These are phyloP conservation scores for Microcaecilia unicolor DNA, from an alignment of 2,797 vertebrate genomes.

Conservation along the genomic window DNA sequence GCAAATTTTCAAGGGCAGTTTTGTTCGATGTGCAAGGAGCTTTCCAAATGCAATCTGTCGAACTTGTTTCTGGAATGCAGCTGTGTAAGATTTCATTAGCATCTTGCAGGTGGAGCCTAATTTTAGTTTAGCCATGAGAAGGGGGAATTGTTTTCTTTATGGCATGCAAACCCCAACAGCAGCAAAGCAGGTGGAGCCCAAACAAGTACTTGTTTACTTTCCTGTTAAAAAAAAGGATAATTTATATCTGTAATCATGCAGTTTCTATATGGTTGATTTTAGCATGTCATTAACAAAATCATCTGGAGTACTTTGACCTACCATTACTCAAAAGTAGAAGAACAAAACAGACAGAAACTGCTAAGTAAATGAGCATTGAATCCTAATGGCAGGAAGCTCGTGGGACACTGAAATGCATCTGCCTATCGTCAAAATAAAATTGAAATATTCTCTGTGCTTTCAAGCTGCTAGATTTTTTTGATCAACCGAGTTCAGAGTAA, in stretches of 20 bases:
- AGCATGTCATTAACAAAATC: conserved; percentile 41
- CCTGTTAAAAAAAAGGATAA: conserved; percentile 38
- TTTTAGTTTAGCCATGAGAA: conserved; percentile 62
- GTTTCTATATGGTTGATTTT: conserved; percentile 40
- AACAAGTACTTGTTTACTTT: conserved; percentile 44
- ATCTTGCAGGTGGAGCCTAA: conserved; percentile 70
- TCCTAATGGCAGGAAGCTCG: conserved; percentile 50
- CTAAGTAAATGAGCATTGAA: conserved; percentile 48
- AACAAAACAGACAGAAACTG: conserved; percentile 47
- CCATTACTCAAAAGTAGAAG: conserved; percentile 34
- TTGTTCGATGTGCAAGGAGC: conserved; percentile 37
- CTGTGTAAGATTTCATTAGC: conserved; percentile 63
- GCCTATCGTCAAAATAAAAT: conserved; percentile 38
- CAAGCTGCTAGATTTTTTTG: no score
- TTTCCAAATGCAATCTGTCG: conserved; percentile 60
- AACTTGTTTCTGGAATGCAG: conserved; percentile 64
- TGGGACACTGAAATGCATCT: conserved; percentile 58
- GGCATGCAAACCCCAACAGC: conserved; percentile 33
- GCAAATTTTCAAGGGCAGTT: conserved; percentile 45
- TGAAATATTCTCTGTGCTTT: no score
- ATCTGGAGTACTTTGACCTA: conserved; percentile 43
- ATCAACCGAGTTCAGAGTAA: no score
- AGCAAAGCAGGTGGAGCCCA: conserved; percentile 48
- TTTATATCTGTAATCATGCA: conserved; percentile 42
- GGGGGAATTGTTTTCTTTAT: conserved; percentile 50